Percentiles rank a stretch among this genome's conserved stretches.
phyloP scores from a whole-genome alignment of 2,113 vertebrate species.

The Callithrix jacchus region DNA sequence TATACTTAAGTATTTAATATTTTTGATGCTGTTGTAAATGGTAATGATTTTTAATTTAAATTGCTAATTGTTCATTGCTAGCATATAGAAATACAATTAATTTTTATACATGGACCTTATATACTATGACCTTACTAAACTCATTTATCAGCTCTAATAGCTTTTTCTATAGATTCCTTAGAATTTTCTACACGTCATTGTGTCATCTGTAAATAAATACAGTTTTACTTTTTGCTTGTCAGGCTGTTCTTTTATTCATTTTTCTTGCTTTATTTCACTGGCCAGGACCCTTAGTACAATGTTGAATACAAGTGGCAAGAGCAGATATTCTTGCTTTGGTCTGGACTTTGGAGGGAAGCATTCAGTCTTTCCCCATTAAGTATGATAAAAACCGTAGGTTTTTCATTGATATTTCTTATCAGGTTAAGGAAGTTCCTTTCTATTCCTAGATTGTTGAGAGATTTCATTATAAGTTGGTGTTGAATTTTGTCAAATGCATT shows the following conservation, averaged over 20 bases:
- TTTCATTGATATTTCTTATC: neutral
- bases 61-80: neutral
- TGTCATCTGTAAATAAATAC: neutral
- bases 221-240: neutral
- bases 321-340: neutral
- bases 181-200: neutral
- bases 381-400: neutral
- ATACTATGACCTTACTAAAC: neutral
- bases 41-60: conserved; percentile 1
- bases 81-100: neutral
- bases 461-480: neutral
- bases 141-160: neutral
- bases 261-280: neutral
- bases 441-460: neutral
- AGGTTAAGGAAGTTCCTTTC: neutral
- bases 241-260: neutral
- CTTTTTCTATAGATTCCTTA: neutral
- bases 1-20: neutral
- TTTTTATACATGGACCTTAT: neutral
- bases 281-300: neutral
- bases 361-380: neutral
- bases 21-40: neutral
- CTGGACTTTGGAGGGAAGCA: neutral
- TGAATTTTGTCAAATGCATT: neutral
- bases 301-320: neutral